These are phyloP conservation scores for Apodemia duryi DNA, from an alignment of 2,888 invertebrate species.

Conservation along the genomic window DNA sequence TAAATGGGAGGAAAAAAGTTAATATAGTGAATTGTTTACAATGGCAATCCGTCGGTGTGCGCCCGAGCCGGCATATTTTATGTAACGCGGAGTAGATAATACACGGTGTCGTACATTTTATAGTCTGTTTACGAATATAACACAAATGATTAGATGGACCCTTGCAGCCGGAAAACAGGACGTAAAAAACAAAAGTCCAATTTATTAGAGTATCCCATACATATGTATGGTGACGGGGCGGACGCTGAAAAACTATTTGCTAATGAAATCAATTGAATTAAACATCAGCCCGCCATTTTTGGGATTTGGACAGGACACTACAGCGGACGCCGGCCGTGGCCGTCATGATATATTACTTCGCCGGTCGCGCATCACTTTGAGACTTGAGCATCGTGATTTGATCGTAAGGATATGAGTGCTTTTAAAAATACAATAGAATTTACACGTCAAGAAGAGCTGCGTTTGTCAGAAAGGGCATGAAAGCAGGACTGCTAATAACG, in stretches of 20 bases:
- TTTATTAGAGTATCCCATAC: slow-evolving; percentile 65
- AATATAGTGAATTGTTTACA: slow-evolving; percentile 2
- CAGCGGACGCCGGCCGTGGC: slow-evolving; percentile 3
- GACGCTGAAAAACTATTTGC: slow-evolving; percentile 58
- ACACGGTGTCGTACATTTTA: not conserved
- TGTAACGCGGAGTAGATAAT: not conserved
- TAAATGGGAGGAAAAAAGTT: not conserved
- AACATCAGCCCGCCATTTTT: slow-evolving; percentile 60
- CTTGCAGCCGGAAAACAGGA: slow-evolving; percentile 6
- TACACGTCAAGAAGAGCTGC: too few relatives aligned
- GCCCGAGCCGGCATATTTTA: not conserved
- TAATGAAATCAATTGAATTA: slow-evolving; percentile 72
- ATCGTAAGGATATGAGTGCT: not conserved
- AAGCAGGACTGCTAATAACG: too few relatives aligned
- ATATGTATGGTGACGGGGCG: slow-evolving; percentile 54
- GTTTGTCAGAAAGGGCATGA: too few relatives aligned
- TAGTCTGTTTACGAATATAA: slow-evolving; percentile 6
- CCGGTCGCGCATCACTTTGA: not conserved
- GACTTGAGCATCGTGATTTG: not conserved
- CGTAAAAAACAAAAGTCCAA: slow-evolving; percentile 40
- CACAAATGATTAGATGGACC: slow-evolving; percentile 11
- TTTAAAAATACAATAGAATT: not conserved
- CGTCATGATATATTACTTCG: not conserved
- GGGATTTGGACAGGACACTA: slow-evolving; percentile 44
- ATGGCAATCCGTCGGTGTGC: not conserved